These are phyloP conservation scores for Drosophila murphyi DNA, from an alignment of 1,140 invertebrate genomes.

Conservation along the genomic window DNA sequence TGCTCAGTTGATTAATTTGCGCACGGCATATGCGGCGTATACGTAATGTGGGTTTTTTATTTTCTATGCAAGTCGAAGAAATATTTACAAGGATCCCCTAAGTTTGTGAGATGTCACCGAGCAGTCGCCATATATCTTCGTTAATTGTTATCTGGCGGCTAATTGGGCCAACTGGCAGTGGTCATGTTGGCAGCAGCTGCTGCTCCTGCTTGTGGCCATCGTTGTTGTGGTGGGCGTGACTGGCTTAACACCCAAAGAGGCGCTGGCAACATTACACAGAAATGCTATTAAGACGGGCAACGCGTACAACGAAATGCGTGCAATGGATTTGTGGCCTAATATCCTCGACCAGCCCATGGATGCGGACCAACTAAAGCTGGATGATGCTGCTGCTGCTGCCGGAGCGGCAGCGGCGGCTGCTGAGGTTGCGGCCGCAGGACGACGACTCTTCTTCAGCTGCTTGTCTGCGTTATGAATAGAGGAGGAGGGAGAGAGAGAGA, in stretches of 20 bases:
- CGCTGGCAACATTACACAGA: constrained; percentile 61
- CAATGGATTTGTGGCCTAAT: constrained; percentile 74
- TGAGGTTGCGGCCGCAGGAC: constrained; percentile 70
- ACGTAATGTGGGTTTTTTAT: constrained; percentile 51
- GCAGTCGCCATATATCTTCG: constrained; percentile 51
- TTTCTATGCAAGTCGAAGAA: constrained; percentile 36
- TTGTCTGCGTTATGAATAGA: constrained; percentile 47
- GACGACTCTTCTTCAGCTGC: constrained; percentile 75
- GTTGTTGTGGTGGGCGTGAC: constrained; percentile 22
- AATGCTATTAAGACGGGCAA: constrained; percentile 80
- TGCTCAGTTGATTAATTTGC: constrained; percentile 34
- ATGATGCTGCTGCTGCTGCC: constrained; percentile 39
- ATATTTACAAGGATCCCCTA: constrained; percentile 66
- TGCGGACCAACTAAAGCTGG: constrained; percentile 42
- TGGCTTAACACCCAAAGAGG: constrained; percentile 23
- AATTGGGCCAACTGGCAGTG: constrained; percentile 68
- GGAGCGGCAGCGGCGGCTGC: constrained; percentile 57
- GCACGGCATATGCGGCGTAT: constrained; percentile 59
- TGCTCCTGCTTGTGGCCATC: constrained; percentile 11
- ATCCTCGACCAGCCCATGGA: constrained; percentile 64
- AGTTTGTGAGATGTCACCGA: constrained; percentile 7
- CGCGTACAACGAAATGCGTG: constrained; percentile 76
- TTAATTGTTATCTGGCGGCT: constrained; percentile 77
- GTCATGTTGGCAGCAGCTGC: constrained; percentile 39
- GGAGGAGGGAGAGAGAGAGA: background rate